These are phyloP conservation scores for Gymnothorax reevesii DNA, from an alignment of 2,797 vertebrate species.

Conservation along the genomic window DNA sequence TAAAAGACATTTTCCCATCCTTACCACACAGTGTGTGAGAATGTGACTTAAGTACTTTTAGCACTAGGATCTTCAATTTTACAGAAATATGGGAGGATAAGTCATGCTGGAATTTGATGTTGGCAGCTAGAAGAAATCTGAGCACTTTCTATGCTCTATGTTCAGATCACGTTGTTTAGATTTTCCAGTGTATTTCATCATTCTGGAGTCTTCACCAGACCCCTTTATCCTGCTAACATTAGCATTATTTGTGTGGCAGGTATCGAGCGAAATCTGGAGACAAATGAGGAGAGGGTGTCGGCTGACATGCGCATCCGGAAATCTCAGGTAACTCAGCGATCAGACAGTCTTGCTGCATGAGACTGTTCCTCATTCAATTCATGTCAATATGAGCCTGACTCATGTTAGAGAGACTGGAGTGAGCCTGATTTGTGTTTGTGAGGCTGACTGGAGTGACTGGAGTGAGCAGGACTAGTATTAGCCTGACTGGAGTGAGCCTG, in stretches of 20 bases:
- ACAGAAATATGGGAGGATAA: neutral
- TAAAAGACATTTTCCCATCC: no score
- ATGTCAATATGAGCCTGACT: neutral
- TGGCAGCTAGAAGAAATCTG: neutral
- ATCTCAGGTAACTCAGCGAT: conserved; percentile 78
- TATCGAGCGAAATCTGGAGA: conserved; percentile 87
- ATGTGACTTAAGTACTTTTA: no score
- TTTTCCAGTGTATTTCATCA: neutral
- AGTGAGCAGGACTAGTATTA: no score
- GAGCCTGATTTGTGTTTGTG: no score
- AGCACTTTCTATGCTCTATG: neutral
- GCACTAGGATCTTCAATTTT: no score
- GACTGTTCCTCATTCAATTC: no score
- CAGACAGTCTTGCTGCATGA: no score
- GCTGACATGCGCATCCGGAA: conserved; percentile 92
- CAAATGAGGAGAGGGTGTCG: conserved; percentile 80
- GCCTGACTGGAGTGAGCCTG: no score
- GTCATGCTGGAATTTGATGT: neutral
- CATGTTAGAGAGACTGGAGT: no score
- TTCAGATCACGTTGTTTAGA: neutral
- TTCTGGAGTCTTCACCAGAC: neutral
- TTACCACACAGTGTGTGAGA: no score
- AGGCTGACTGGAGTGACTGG: no score
- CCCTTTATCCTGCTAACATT: neutral
- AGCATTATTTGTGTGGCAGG: conserved; percentile 58